Conservation (phyloP, 2,888 invertebrate genomes). For the Labia minor region DNA sequence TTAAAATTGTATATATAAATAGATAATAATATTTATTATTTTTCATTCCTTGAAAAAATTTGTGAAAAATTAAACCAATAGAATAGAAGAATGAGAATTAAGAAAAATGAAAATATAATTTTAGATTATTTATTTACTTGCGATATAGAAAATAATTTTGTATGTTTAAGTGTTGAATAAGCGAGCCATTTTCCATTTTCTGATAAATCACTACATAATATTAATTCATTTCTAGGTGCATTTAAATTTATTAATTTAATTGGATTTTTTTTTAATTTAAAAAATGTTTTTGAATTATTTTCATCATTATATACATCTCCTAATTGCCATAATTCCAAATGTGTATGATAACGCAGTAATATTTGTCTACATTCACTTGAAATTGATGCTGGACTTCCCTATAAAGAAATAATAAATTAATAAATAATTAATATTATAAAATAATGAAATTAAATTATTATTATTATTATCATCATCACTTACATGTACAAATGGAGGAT, state of each 20-base stretch:
- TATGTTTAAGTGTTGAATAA: conserved; percentile 56
- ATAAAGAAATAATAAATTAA: no score
- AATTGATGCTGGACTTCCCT: conserved; percentile 30
- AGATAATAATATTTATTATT: no score
- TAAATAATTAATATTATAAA: conserved; percentile 8
- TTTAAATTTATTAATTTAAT: conserved; percentile 58
- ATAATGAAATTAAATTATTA: no score
- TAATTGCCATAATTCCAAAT: conserved; percentile 41
- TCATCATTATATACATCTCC: conserved; percentile 37
- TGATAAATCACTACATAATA: conserved; percentile 59
- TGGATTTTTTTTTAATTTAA: conserved; percentile 41
- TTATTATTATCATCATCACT: conserved; percentile 18
- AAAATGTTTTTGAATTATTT: conserved; percentile 30
- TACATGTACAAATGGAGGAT: conserved; percentile 58
- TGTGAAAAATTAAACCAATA: no score
- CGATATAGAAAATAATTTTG: conserved; percentile 56
- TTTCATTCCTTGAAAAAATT: no score
- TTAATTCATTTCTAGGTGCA: conserved; percentile 52
- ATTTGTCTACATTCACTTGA: conserved; percentile 33
- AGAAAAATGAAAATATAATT: background rate
- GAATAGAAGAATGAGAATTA: no score
- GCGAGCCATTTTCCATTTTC: conserved; percentile 59
- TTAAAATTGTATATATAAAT: no score
- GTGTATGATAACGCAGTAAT: conserved; percentile 34
- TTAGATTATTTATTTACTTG: conserved; percentile 42